These are phyloP conservation scores for Gobiocypris rarus DNA, from an alignment of 2,113 vertebrate genomes.

Conservation along the genomic window DNA sequence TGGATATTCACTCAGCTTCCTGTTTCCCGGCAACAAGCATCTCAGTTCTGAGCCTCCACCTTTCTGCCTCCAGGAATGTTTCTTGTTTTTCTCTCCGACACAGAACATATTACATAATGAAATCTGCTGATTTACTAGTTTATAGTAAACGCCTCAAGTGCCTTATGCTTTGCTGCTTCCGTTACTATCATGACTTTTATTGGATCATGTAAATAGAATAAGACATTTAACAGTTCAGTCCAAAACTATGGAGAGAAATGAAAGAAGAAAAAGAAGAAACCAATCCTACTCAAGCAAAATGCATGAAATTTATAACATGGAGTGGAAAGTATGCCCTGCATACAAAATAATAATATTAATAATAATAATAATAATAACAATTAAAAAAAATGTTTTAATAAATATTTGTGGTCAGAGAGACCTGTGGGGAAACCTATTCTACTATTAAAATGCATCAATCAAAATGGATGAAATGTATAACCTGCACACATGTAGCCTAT, in stretches of 20 bases:
- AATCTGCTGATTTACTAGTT: background rate
- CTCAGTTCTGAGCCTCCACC: background rate
- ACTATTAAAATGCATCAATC: no score
- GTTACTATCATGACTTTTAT: background rate
- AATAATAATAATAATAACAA: no score
- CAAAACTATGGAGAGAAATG: background rate
- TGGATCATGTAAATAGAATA: background rate
- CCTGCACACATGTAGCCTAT: background rate
- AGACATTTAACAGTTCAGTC: background rate
- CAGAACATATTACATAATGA: background rate
- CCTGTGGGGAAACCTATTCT: no score
- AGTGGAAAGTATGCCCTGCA: background rate
- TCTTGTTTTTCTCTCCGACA: background rate
- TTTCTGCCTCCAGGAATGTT: background rate
- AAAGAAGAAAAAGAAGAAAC: background rate
- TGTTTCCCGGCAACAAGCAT: constrained; percentile 44
- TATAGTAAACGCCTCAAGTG: background rate
- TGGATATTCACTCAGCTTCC: constrained; percentile 30
- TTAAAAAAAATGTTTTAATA: no score
- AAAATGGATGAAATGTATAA: background rate
- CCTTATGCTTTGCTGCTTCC: background rate
- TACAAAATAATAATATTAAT: no score
- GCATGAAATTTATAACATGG: background rate
- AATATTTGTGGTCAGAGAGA: no score
- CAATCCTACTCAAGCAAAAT: background rate